Base-by-base conservation (phyloP, 2,888 invertebrate species). In the Gandaritis pyraliata region DNA sequence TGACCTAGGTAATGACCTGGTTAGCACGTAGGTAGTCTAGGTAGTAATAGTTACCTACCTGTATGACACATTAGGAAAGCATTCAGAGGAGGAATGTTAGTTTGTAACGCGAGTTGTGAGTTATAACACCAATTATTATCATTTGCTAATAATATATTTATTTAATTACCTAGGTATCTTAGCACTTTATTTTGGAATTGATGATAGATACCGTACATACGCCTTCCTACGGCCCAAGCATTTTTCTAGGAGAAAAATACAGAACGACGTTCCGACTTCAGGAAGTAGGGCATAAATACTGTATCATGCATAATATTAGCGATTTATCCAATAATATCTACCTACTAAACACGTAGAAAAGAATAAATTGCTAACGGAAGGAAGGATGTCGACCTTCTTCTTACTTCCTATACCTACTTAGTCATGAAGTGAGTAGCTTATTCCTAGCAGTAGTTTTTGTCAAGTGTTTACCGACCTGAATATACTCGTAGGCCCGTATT, bases 361-460 rank as follows among this genome's bases (percentile, higher is more conserved):
- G 51, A 53, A 77, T 81, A 78, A 41, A 78, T 73, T 71, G 70
- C 68, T 57, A 74, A 70, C 87, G 89, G 89, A 90, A 89, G 88
- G 83, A 86, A 87, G 85, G 80, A 85, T 83, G 81, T 64, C 72
- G 76, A 72, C 87, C 89, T 89, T 85, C 89, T 89, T 85, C 50
- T 64, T 48, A 87, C 85, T 90, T 90, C 90, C 90, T 80, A 75
- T 75, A 77, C 3, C 78, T 82, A 43, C 82, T 82, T 84, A 82
- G 78, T 39, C 33, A 33, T 33, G 33, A 33, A 33, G 33, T n/a
- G n/a, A n/a, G n/a, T 33, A 33, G 2, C 10, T 33, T 33, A 33
- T 11, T 10, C 33, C 1, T 33, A 0, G 10, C 33, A 10, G 33
- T 33, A 33, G 8, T 33, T 33, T 33, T 33, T 11, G 10, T 33